Evolutionary conservation across 2,113 vertebrate species (phyloP).

Genomic region (Ictidomys tridecemlineatus): DNA sequence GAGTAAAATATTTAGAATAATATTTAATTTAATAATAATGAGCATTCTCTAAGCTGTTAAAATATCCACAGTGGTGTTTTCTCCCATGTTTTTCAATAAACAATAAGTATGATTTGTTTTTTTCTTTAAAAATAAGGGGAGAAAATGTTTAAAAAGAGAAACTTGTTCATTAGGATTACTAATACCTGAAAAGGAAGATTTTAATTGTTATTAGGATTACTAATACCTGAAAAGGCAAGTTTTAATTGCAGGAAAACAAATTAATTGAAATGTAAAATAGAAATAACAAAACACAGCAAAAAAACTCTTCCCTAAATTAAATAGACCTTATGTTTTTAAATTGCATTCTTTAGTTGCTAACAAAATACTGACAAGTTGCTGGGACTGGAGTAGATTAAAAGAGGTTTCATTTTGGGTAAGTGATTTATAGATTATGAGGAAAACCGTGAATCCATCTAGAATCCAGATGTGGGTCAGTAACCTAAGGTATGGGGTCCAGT

Average conservation of each 20-base stretch:
- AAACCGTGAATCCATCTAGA: conserved; percentile 62
- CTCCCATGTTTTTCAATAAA: conserved; percentile 38
- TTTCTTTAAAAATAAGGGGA: conserved; percentile 26
- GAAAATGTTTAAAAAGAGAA: background rate
- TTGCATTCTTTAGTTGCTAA: conserved; percentile 64
- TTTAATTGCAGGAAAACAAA: conserved; percentile 47
- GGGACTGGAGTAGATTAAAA: conserved; percentile 70
- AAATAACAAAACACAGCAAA: background rate
- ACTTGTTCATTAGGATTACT: background rate
- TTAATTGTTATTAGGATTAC: background rate
- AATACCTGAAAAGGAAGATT: conserved; percentile 13
- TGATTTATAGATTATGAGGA: conserved; percentile 74
- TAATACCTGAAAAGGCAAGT: background rate
- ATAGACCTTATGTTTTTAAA: conserved; percentile 51
- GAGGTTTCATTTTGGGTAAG: conserved; percentile 67
- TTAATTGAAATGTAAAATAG: conserved; percentile 44
- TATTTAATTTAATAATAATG: background rate
- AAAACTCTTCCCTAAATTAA: conserved; percentile 7
- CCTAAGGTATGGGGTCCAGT: conserved; percentile 60
- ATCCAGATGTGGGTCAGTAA: conserved; percentile 74
- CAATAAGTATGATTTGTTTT: background rate
- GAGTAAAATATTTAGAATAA: conserved; percentile 44
- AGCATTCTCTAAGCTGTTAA: background rate
- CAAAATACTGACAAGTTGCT: conserved; percentile 69
- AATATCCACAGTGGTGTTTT: background rate